phyloP scores from a whole-genome alignment of 2,888 invertebrate species.

The Drosophila meridionalis region DNA sequence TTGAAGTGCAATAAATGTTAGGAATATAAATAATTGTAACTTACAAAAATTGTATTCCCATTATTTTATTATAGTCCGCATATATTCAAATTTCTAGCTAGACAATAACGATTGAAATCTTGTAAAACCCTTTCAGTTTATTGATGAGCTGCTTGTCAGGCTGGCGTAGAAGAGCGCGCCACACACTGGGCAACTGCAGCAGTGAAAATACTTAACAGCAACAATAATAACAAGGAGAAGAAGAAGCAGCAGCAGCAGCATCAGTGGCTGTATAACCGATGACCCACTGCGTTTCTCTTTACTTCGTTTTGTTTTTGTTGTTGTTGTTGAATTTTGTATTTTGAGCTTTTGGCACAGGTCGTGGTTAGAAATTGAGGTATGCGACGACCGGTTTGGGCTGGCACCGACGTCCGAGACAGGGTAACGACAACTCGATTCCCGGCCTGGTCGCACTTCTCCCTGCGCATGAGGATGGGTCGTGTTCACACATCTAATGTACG shows the following conservation, averaged over 20 bases:
- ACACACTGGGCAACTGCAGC: slow-evolving; percentile 30
- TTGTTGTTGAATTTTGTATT: slow-evolving; percentile 5
- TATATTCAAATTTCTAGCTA: not conserved
- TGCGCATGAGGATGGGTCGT: slow-evolving; percentile 54
- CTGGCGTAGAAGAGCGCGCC: slow-evolving; percentile 38
- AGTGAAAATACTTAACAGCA: slow-evolving; percentile 46
- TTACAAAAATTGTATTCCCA: too few species aligned
- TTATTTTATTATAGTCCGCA: too few species aligned
- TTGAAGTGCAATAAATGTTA: too few species aligned
- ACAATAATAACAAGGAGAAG: slow-evolving; percentile 20
- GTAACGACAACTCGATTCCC: slow-evolving; percentile 58
- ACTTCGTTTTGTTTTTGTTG: slow-evolving; percentile 50
- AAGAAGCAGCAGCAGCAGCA: slow-evolving; percentile 25
- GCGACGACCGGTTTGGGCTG: slow-evolving; percentile 78
- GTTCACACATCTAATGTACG: slow-evolving; percentile 76
- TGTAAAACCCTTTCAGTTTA: slow-evolving; percentile 31
- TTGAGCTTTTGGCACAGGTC: slow-evolving; percentile 66
- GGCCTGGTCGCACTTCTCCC: slow-evolving; percentile 50
- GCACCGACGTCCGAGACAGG: slow-evolving; percentile 66
- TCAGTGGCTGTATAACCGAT: slow-evolving; percentile 74
- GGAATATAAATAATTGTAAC: too few species aligned
- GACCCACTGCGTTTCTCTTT: slow-evolving; percentile 81
- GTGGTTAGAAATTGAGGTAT: slow-evolving; percentile 80
- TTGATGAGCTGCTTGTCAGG: slow-evolving; percentile 39
- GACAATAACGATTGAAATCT: not conserved